phyloP scores from a whole-genome alignment of 2,113 vertebrate species.

The Burhinus bistriatus region DNA sequence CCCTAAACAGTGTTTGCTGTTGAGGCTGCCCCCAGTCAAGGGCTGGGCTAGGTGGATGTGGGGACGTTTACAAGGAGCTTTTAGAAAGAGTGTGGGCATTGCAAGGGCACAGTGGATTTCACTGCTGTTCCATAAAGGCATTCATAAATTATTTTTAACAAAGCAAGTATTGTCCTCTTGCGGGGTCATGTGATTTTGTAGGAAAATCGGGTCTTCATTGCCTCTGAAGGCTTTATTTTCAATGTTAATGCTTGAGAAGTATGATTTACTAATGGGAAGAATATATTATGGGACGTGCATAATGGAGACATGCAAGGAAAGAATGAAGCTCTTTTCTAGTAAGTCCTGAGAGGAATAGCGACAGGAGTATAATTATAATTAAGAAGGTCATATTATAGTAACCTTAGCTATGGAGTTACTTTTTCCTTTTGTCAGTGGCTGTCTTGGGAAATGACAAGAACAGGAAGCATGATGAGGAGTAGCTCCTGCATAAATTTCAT shows the following conservation, averaged over 20 bases:
- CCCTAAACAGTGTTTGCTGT: rapidly evolving
- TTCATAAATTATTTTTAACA: background rate
- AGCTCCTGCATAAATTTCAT: background rate
- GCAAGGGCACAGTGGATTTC: background rate
- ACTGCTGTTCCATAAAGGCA: background rate
- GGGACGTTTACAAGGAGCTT: background rate
- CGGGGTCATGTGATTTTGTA: background rate
- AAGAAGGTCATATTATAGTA: background rate
- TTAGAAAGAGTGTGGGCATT: background rate
- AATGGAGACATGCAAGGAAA: background rate
- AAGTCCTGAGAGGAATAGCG: background rate
- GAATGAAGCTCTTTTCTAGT: background rate
- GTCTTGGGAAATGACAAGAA: background rate
- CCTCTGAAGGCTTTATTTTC: background rate
- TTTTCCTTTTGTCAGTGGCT: background rate
- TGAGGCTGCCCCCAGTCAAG: background rate
- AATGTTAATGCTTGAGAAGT: background rate
- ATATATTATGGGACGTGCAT: background rate
- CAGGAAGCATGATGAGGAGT: background rate
- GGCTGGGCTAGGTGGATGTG: rapidly evolving
- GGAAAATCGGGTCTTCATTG: background rate
- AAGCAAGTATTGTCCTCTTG: background rate
- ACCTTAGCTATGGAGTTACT: background rate
- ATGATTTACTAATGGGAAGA: background rate
- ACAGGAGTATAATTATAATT: background rate